Conservation (phyloP, 2,888 invertebrate species). For the Cerastis leucographa region DNA sequence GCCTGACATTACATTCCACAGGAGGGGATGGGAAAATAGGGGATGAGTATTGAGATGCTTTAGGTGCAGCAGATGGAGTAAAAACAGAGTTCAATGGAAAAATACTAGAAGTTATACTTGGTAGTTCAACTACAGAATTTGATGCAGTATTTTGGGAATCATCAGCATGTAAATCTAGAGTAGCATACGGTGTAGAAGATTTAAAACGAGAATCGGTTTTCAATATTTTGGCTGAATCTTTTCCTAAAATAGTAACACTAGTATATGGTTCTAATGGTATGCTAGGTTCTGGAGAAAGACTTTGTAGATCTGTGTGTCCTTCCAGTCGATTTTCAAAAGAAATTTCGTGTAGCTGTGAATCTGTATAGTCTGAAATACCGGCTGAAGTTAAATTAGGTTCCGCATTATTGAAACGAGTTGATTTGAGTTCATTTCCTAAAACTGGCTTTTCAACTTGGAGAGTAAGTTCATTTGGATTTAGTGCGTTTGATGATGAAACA, state of each 20-base stretch:
- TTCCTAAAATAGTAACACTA: background rate
- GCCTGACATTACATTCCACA: background rate
- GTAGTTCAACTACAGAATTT: background rate
- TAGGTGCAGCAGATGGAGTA: background rate
- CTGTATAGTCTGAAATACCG: background rate
- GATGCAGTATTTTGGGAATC: background rate
- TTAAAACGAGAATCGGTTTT: background rate
- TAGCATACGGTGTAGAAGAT: background rate
- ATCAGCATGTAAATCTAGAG: background rate
- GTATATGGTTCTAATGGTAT: background rate
- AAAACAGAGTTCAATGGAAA: background rate
- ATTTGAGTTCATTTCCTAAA: background rate
- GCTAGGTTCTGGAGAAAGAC: background rate
- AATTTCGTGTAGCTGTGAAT: background rate
- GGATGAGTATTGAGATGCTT: background rate
- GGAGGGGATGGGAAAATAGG: slow-evolving; percentile 8
- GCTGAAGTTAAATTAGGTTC: slow-evolving; percentile 1
- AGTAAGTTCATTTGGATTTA: background rate
- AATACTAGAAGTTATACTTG: background rate
- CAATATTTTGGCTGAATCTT: background rate
- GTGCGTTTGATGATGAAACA: background rate
- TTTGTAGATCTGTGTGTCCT: background rate
- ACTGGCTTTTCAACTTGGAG: background rate
- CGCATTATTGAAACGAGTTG: background rate
- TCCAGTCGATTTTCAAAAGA: background rate